These are phyloP conservation scores for Pardalotus punctatus DNA, from an alignment of 2,113 vertebrate genomes.

Conservation along the genomic window DNA sequence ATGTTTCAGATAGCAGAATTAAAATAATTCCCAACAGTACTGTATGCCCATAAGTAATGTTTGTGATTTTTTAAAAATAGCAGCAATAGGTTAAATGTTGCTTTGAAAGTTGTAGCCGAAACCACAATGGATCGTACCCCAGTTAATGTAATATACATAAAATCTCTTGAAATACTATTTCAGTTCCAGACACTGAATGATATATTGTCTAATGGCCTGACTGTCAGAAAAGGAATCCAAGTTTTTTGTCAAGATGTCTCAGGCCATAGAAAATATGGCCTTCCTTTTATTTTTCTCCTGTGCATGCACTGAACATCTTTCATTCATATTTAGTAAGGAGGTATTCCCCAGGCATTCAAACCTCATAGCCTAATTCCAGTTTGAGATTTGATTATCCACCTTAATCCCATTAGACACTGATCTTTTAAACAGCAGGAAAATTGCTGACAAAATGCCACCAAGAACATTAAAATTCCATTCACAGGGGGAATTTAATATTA, in stretches of 20 bases:
- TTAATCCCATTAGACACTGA: slow-evolving; percentile 76
- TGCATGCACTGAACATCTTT: not conserved
- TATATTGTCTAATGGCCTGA: not conserved
- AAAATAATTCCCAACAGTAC: not conserved
- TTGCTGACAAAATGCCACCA: slow-evolving; percentile 69
- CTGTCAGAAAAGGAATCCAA: not conserved
- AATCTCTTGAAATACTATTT: not conserved
- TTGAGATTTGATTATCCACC: slow-evolving; percentile 75
- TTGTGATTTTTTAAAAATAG: not conserved
- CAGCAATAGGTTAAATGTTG: not conserved
- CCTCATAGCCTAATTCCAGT: slow-evolving; percentile 49
- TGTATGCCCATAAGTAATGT: accelerated
- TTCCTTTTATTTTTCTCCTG: not conserved
- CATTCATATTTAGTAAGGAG: slow-evolving; percentile 65
- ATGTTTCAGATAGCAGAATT: not conserved
- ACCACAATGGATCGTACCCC: accelerated
- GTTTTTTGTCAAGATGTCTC: not conserved
- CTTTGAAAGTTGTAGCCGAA: not conserved
- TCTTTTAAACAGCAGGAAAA: slow-evolving; percentile 73
- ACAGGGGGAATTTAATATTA: slow-evolving; percentile 56
- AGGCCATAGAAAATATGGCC: not conserved
- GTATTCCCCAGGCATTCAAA: slow-evolving; percentile 42
- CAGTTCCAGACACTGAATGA: not conserved
- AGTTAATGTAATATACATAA: not conserved
- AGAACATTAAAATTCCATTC: slow-evolving; percentile 57